Evolutionary conservation across 2,888 invertebrate genomes (phyloP).

Genomic region (Leucophenga maculata): DNA sequence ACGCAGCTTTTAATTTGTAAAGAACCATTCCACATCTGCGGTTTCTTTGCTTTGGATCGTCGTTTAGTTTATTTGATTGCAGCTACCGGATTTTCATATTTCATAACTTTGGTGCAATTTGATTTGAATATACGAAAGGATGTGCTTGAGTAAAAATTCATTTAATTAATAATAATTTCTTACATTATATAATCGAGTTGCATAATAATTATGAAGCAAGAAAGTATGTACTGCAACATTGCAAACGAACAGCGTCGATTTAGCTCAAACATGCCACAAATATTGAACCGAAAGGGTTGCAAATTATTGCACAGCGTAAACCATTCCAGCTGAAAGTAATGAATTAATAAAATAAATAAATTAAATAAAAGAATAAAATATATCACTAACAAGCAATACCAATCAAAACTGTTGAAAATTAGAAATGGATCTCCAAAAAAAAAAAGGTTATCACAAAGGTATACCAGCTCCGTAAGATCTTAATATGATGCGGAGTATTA

Average conservation of each 20-base stretch:
- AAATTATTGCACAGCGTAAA: no score
- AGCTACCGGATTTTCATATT: conserved; percentile 58
- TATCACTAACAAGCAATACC: no score
- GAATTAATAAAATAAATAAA: no score
- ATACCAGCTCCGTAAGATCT: no score
- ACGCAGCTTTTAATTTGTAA: conserved; percentile 45
- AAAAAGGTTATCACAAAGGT: no score
- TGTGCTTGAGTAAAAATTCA: no score
- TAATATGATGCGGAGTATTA: no score
- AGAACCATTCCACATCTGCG: conserved; percentile 54
- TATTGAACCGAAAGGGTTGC: no score
- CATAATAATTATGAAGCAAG: background rate
- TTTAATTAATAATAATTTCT: conserved; percentile 9
- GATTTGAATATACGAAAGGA: conserved; percentile 40
- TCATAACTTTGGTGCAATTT: conserved; percentile 64
- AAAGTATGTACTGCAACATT: background rate
- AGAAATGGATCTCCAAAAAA: no score
- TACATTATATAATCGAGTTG: conserved; percentile 1
- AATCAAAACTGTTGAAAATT: no score
- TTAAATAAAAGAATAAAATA: no score
- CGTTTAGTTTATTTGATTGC: conserved; percentile 56
- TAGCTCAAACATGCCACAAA: conserved; percentile 5
- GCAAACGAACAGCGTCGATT: background rate
- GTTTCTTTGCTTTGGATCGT: conserved; percentile 56
- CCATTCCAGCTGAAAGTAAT: no score